Base-by-base conservation (phyloP, 2,797 vertebrate genomes). In the Enteromius fasciolatus region DNA sequence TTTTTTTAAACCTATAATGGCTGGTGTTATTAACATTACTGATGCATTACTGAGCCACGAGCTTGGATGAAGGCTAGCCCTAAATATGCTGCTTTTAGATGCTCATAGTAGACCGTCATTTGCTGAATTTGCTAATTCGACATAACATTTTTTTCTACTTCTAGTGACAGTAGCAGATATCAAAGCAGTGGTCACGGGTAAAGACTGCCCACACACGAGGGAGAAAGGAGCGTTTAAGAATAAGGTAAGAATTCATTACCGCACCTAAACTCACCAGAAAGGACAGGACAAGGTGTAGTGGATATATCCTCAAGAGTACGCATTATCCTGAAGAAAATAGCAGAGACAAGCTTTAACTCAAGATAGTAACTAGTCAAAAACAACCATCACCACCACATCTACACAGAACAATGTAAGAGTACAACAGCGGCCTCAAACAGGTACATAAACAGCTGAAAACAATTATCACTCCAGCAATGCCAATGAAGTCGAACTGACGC, bases 221-320 rank as follows among this genome's bases (percentile, higher is more conserved):
- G 96, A 97, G 87, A 96, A 96, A 90, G 95, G 95, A 89, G 95
- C 95, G 79, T 94, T 96, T 85, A 96, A 96, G 92, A 95, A 96
- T 93, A 88, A 87, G 84, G 76, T 84, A 76, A 81, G 5, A 46
- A 25, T 48, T 17, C 4, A 36, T 57, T 61, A 44, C 3, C 41
- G 15, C 25, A 25, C 44, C 5, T 17, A 28, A 44, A 23, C 39
- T 69, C 33, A 33, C 52, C 17, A n/a, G 12, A 1, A 1, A 41
- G 64, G 31, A 25, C 6, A 46, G 33, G 46, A 39, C 11, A 33
- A 59, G 6, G 10, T 36, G 33, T 63, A 48, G 18, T 10, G 2
- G 9, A 48, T 80, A 41, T 54, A 48, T 63, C 48, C 2, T 23
- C n/a, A 41, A 41, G 8, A 25, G 20, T 15, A 78, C 0, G 5